These are phyloP conservation scores for Montipora foliosa DNA, from an alignment of 64 coral and sea anemone genomes.

Conservation along the genomic window DNA sequence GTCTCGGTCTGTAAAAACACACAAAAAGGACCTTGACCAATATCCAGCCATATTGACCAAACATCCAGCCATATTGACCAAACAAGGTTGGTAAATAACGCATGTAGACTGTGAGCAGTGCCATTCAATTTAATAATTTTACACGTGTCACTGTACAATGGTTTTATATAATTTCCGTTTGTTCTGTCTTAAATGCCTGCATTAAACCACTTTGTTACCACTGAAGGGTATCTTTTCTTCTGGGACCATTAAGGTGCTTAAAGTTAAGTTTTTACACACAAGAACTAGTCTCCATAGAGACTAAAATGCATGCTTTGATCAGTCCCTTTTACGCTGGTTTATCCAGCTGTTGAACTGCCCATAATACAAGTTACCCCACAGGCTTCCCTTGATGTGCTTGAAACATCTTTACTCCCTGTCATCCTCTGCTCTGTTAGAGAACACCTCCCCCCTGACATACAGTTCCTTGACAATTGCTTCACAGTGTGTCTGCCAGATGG, in stretches of 20 bases:
- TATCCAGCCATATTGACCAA: background rate
- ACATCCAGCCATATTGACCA: background rate
- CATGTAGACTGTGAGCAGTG: background rate
- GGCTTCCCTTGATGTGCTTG: conserved; percentile 51
- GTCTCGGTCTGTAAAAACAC: background rate
- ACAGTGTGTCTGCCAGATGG: conserved; percentile 71
- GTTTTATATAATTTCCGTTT: background rate
- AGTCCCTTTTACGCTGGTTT: conserved; percentile 24
- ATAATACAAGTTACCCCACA: conserved; percentile 6
- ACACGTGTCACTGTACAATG: background rate
- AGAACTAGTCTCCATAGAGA: background rate
- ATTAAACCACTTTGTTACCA: background rate
- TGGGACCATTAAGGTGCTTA: background rate
- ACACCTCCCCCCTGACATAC: conserved; percentile 43
- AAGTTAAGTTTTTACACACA: background rate
- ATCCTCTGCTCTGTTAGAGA: conserved; percentile 14
- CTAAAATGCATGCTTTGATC: conserved; percentile 17
- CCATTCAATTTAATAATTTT: background rate
- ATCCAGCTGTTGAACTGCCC: background rate
- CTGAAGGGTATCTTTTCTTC: background rate
- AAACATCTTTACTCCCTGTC: conserved; percentile 34
- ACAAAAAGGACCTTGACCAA: background rate
- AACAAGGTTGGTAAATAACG: background rate
- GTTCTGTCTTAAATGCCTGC: background rate
- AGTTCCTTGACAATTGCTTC: conserved; percentile 63